Conservation (phyloP, 2,888 invertebrate genomes). For the Dolomedes plantarius region DNA sequence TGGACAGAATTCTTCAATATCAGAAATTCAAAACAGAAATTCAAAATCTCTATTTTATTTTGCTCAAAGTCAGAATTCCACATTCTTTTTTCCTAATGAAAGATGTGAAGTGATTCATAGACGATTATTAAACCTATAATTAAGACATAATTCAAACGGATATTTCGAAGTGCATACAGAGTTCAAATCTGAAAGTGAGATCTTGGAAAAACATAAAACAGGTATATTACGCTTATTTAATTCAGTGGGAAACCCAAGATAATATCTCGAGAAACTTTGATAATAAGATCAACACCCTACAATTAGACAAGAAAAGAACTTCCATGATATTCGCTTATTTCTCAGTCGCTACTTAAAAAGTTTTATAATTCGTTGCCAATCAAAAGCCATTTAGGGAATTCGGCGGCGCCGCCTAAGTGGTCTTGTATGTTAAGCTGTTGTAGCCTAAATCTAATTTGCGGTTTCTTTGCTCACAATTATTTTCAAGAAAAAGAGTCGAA, state of each 20-base stretch:
- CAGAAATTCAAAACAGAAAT: no score
- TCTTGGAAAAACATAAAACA: no score
- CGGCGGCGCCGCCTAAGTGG: not conserved
- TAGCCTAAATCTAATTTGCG: not conserved
- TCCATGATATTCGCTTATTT: not conserved
- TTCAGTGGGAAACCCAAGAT: not conserved
- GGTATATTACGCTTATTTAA: no score
- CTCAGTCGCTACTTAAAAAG: not conserved
- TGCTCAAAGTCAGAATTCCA: no score
- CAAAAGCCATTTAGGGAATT: not conserved
- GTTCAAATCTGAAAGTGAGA: no score
- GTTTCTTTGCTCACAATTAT: not conserved
- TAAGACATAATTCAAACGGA: no score
- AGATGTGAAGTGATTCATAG: no score
- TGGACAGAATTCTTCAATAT: no score
- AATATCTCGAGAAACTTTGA: not conserved
- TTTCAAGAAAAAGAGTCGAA: not conserved
- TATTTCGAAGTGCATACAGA: no score
- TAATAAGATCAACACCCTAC: not conserved
- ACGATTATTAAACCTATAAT: no score
- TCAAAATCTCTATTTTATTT: no score
- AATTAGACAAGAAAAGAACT: not conserved
- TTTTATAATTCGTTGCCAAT: slow-evolving; percentile 5
- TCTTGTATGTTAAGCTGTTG: not conserved
- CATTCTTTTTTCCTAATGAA: no score